phyloP scores from a whole-genome alignment of 2,888 invertebrate species.

The Invenusta paracnida region DNA sequence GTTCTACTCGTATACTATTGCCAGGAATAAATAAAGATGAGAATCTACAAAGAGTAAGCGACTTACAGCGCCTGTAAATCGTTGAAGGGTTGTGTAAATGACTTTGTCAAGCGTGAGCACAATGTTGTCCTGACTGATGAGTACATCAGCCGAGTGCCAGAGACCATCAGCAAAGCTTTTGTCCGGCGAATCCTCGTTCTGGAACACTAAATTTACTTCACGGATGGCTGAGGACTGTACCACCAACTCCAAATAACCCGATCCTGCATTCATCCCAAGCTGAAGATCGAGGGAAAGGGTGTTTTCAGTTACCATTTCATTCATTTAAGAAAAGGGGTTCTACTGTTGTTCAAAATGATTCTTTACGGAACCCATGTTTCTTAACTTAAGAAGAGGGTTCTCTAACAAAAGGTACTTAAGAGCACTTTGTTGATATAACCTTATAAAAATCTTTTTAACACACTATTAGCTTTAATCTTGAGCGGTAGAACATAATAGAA shows the following conservation, averaged over 20 bases:
- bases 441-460: too few species aligned
- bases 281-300: not conserved
- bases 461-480: too few species aligned
- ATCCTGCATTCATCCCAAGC: conserved; percentile 22
- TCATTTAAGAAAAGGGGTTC: too few species aligned
- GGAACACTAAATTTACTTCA: not conserved
- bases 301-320: too few species aligned
- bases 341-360: too few species aligned
- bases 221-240: not conserved
- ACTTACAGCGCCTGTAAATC: conserved; percentile 14
- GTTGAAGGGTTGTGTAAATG: not conserved
- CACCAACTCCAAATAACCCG: not conserved
- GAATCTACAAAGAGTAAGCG: too few species aligned
- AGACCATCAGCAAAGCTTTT: conserved; percentile 42
- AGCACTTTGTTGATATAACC: too few species aligned
- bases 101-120: not conserved
- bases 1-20: not conserved
- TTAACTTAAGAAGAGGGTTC: too few species aligned
- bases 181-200: not conserved
- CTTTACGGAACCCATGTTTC: too few species aligned
- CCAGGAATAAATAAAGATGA: too few species aligned
- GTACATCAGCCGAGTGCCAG: conserved; percentile 41
- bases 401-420: too few species aligned
- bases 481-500: too few species aligned
- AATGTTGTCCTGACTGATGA: not conserved